These are phyloP conservation scores for Sebastes wilsoni DNA, from an alignment of 2,797 vertebrate genomes.

Conservation along the genomic window DNA sequence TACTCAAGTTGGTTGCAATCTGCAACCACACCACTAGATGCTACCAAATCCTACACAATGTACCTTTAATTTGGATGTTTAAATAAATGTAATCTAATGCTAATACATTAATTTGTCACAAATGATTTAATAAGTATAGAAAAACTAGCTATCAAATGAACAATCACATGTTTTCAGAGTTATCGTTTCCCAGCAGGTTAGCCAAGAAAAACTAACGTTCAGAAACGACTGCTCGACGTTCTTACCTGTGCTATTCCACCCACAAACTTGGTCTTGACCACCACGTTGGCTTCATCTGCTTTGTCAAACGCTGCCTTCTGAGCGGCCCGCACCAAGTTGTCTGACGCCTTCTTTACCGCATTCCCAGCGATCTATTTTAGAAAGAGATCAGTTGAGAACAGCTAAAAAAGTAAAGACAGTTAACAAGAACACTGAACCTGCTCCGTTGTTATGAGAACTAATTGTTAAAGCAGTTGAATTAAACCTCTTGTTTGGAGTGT, in stretches of 20 bases:
- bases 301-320: constrained; percentile 98
- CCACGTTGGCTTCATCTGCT: constrained; percentile 92
- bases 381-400: constrained; percentile 1
- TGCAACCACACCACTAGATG: too few species aligned
- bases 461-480: too few species aligned
- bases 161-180: background rate
- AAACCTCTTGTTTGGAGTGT: background rate
- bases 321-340: constrained; percentile 95
- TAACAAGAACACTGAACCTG: background rate
- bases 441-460: background rate
- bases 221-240: background rate
- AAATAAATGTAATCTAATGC: background rate
- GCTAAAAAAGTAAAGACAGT: background rate
- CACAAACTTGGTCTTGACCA: constrained; percentile 98
- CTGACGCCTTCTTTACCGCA: constrained; percentile 97
- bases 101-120: background rate
- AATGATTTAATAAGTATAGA: background rate
- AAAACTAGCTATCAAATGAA: background rate
- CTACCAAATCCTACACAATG: too few species aligned
- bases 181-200: background rate
- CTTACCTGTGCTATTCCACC: constrained; percentile 97
- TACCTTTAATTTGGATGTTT: background rate
- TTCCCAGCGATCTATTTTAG: constrained; percentile 91
- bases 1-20: too few species aligned
- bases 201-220: background rate